Evolutionary conservation across 2,113 vertebrate genomes (phyloP).

Genomic region (Xenus cinereus): DNA sequence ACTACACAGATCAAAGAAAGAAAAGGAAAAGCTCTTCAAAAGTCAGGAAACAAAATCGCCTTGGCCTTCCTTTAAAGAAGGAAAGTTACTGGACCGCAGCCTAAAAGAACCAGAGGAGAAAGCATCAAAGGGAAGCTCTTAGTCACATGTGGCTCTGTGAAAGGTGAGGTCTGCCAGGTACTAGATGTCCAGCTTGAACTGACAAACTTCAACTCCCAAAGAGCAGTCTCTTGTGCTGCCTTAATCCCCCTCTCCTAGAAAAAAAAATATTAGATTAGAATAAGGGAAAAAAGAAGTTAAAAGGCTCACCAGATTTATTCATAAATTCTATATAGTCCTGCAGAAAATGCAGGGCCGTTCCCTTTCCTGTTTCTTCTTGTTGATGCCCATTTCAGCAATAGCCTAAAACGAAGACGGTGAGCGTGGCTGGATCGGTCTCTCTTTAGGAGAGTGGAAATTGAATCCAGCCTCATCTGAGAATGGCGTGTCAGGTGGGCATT

Average conservation of each 20-base stretch:
- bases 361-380: neutral
- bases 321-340: neutral
- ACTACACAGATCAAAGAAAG: slow-evolving; percentile 62
- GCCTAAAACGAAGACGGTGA: neutral
- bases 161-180: slow-evolving; percentile 54
- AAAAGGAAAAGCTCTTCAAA: slow-evolving; percentile 65
- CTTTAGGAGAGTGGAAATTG: neutral
- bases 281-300: neutral
- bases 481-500: accelerated
- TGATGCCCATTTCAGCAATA: neutral
- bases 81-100: slow-evolving; percentile 64
- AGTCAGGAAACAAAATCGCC: slow-evolving; percentile 65
- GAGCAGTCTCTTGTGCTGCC: neutral
- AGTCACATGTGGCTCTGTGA: neutral
- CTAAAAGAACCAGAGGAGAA: slow-evolving; percentile 55
- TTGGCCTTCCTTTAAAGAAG: slow-evolving; percentile 65
- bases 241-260: neutral
- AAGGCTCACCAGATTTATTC: neutral
- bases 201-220: neutral
- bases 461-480: neutral
- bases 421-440: accelerated
- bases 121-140: slow-evolving; percentile 36
- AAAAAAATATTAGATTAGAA: neutral
- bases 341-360: neutral
- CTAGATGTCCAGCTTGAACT: neutral